Evolutionary conservation across 2,888 invertebrate genomes (phyloP).

Genomic region (Drosophila demipolita): DNA sequence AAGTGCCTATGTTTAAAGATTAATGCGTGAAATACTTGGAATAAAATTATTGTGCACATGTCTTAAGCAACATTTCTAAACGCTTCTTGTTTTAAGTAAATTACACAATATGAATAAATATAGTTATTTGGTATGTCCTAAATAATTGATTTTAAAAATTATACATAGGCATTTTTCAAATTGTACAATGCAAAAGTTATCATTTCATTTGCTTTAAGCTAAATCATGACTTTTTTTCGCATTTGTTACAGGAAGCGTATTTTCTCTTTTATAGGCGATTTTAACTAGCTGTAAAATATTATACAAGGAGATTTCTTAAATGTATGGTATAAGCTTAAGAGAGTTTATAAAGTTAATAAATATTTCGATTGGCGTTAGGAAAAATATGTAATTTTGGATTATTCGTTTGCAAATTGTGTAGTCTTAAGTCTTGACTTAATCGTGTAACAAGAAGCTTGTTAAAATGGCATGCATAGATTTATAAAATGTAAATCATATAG

Average conservation of each 20-base stretch:
- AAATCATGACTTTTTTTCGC: constrained; percentile 16
- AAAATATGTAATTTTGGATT: not conserved
- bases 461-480: not conserved
- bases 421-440: not conserved
- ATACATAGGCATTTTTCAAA: constrained; percentile 11
- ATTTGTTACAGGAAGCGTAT: constrained; percentile 36
- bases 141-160: constrained; percentile 16
- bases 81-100: not conserved
- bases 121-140: constrained; percentile 42
- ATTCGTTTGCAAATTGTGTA: not conserved
- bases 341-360: constrained; percentile 10
- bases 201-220: constrained; percentile 27
- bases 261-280: constrained; percentile 8
- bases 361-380: constrained; percentile 30
- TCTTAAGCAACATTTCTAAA: constrained; percentile 11
- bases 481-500: not conserved
- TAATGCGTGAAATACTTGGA: constrained; percentile 22
- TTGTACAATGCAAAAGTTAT: constrained; percentile 17
- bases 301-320: constrained; percentile 8
- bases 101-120: constrained; percentile 21
- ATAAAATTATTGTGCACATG: constrained; percentile 21
- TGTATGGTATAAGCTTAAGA: constrained; percentile 13
- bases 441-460: not conserved
- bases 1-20: constrained; percentile 11
- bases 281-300: constrained; percentile 3